Evolutionary conservation across 2,888 invertebrate species (phyloP).

Genomic region (Cantharis rufa): DNA sequence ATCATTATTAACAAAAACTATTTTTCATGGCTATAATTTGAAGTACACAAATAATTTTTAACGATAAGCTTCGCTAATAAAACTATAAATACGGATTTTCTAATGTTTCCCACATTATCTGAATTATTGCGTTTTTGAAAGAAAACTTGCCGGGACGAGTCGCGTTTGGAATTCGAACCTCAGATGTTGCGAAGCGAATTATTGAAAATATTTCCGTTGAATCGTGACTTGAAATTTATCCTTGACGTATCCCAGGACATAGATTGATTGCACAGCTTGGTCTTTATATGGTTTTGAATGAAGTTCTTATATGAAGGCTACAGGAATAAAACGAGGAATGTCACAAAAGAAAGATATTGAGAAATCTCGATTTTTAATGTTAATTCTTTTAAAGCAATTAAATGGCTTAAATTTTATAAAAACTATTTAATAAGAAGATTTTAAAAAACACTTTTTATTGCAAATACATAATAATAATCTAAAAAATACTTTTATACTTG

Average conservation of each 20-base stretch:
- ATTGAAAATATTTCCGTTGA: slow-evolving; percentile 17
- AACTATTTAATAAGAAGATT: too few relatives aligned
- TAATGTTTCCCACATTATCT: background rate
- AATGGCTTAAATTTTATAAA: too few relatives aligned
- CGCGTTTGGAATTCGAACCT: background rate
- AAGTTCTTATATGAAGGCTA: slow-evolving; percentile 3
- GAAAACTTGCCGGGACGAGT: background rate
- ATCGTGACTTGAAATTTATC: slow-evolving; percentile 15
- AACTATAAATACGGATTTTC: background rate
- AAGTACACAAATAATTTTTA: background rate
- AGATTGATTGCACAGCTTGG: background rate
- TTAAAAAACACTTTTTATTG: too few relatives aligned
- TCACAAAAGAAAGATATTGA: too few relatives aligned
- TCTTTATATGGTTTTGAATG: slow-evolving; percentile 10
- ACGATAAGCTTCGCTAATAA: background rate
- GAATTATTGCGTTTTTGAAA: background rate
- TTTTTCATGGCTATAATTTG: background rate
- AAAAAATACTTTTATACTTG: too few relatives aligned
- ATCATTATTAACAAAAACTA: background rate
- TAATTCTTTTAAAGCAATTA: too few relatives aligned
- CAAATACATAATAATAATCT: too few relatives aligned
- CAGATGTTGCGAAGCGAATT: background rate
- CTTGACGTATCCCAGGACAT: slow-evolving; percentile 14
- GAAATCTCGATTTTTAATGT: too few relatives aligned
- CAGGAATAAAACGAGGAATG: too few relatives aligned